Conservation (phyloP, 1,140 invertebrate species). For the Drosophila ironensis region DNA sequence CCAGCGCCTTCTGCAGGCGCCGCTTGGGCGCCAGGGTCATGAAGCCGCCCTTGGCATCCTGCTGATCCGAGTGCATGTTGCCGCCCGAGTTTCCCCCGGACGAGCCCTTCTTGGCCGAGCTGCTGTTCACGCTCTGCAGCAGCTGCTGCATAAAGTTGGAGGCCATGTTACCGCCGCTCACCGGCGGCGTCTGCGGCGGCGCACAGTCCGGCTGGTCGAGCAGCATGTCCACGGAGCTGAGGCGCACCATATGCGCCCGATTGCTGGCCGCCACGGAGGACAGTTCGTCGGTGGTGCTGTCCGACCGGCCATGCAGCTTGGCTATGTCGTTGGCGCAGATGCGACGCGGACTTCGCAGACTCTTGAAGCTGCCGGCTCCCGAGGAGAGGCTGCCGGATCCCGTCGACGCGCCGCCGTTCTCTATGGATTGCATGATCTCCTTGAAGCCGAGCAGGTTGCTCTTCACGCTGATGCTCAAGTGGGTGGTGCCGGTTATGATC, state of each 20-base stretch:
- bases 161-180: constrained; percentile 59
- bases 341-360: constrained; percentile 63
- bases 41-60: constrained; percentile 88
- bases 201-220: constrained; percentile 74
- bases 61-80: constrained; percentile 70
- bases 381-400: constrained; percentile 25
- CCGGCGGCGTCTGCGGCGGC: constrained; percentile 57
- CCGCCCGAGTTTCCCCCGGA: background rate
- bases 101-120: constrained; percentile 85
- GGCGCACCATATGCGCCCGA: constrained; percentile 66
- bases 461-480: constrained; percentile 97
- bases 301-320: constrained; percentile 71
- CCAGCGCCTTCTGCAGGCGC: constrained; percentile 92
- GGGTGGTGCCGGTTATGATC: constrained; percentile 95
- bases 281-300: constrained; percentile 64
- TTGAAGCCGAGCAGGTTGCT: constrained; percentile 94
- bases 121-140: constrained; percentile 69
- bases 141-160: constrained; percentile 76
- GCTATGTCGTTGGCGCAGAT: constrained; percentile 82
- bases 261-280: constrained; percentile 21
- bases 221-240: constrained; percentile 77
- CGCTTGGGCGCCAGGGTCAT: constrained; percentile 94
- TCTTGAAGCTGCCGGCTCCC: constrained; percentile 53
- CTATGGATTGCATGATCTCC: constrained; percentile 93
- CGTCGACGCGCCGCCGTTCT: constrained; percentile 84